Conservation (phyloP, 2,113 vertebrate species). For the Scartelaos histophorus region DNA sequence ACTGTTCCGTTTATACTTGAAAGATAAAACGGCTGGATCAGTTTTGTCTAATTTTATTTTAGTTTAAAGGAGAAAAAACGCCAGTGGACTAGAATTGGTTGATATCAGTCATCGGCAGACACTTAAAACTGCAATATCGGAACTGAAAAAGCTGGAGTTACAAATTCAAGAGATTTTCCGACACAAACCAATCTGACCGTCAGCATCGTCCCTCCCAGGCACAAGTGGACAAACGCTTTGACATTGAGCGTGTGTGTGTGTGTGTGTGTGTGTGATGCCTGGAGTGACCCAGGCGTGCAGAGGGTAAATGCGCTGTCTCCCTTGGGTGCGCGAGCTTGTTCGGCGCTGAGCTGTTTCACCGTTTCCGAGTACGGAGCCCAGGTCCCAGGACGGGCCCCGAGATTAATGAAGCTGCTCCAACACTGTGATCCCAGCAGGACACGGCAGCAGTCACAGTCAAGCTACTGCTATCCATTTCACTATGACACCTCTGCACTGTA, state of each 20-base stretch:
- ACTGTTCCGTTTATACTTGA: too few relatives aligned
- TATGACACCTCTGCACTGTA: constrained; percentile 26
- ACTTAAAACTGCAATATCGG: too few relatives aligned
- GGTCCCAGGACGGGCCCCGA: constrained; percentile 56
- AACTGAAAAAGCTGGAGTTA: too few relatives aligned
- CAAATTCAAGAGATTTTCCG: neutral
- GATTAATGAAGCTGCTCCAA: constrained; percentile 74
- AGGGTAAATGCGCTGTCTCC: constrained; percentile 70
- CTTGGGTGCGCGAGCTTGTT: constrained; percentile 44
- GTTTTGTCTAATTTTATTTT: too few relatives aligned
- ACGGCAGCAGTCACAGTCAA: constrained; percentile 27
- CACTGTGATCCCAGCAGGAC: constrained; percentile 64
- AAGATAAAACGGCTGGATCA: too few relatives aligned
- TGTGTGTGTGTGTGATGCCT: constrained; percentile 53
- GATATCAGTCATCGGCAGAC: too few relatives aligned
- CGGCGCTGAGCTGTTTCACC: constrained; percentile 53
- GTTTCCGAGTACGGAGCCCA: constrained; percentile 59
- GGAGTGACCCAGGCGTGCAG: constrained; percentile 58
- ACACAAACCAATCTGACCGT: neutral
- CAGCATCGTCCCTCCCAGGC: neutral
- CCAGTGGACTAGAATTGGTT: too few relatives aligned
- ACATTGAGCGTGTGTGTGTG: constrained; percentile 55
- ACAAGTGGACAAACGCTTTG: constrained; percentile 31
- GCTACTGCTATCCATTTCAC: constrained; percentile 44
- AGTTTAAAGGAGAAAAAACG: too few relatives aligned